These are phyloP conservation scores for Scomber colias DNA, from an alignment of 2,113 vertebrate species.

Conservation along the genomic window DNA sequence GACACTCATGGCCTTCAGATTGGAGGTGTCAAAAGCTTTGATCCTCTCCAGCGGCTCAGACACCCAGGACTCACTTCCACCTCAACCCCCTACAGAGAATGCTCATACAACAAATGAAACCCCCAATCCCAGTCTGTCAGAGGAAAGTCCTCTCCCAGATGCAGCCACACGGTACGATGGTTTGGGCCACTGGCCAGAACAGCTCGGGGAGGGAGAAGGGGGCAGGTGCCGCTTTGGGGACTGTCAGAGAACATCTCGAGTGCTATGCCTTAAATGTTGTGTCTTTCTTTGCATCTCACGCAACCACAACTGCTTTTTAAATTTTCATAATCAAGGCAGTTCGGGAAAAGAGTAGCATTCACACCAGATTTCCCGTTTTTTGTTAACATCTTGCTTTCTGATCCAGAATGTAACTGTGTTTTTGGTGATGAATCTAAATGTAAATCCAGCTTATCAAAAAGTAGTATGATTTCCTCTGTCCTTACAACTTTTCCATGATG, in stretches of 20 bases:
- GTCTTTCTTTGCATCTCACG: conserved; percentile 87
- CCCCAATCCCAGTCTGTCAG: conserved; percentile 56
- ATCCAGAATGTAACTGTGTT: conserved; percentile 31
- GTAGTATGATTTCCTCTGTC: background rate
- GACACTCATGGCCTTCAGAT: conserved; percentile 84
- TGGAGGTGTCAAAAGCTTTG: conserved; percentile 84
- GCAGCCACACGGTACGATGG: conserved; percentile 80
- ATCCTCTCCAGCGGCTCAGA: conserved; percentile 71
- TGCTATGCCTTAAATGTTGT: conserved; percentile 86
- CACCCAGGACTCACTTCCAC: conserved; percentile 75
- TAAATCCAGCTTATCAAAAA: conserved; percentile 12
- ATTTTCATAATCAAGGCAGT: conserved; percentile 83
- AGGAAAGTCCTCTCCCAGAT: conserved; percentile 80
- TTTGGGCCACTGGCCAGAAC: conserved; percentile 86
- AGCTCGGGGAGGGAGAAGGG: conserved; percentile 80
- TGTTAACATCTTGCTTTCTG: conserved; percentile 6
- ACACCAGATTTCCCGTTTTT: background rate
- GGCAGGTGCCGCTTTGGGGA: conserved; percentile 82
- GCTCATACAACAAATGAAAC: conserved; percentile 41
- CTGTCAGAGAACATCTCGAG: conserved; percentile 83
- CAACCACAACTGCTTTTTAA: conserved; percentile 86
- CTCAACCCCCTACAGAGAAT: conserved; percentile 71
- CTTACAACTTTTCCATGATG: conserved; percentile 36
- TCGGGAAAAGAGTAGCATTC: conserved; percentile 50
- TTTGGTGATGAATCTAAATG: conserved; percentile 11